Base-by-base conservation (phyloP, 2,888 invertebrate species). In the Apeira syringaria region DNA sequence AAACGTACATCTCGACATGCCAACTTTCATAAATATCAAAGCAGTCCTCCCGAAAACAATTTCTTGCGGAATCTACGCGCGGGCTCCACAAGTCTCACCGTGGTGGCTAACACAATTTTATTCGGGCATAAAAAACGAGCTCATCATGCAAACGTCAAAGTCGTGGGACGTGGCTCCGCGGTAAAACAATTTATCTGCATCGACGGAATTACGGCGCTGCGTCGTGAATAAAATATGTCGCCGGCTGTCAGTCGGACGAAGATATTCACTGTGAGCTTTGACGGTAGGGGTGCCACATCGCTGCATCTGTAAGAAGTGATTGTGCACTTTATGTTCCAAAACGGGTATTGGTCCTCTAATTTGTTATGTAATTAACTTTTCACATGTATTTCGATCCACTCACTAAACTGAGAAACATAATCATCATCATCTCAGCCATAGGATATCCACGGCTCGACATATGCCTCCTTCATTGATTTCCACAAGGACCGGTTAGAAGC, bases 111-210 rank as follows among this genome's bases (percentile, higher is more conserved):
- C 88, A 81, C 85, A 85, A 87, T 88, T 88, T 86, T 84, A 86
- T 85, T 85, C 81, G 79, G 74, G 86, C 87, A 87, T 89, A 89
- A 89, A 87, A 87, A 88, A 87, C 80, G 84, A 80, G 84, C 80
- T 88, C 88, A 89, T 88, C 88, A 89, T 86, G 86, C 87, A 87
- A 87, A 89, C 88, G 86, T 82, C 88, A 80, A 79, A 84, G 79
- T 75, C 79, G 67, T 73, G 79, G 76, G 80, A 86, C 87, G 85
- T 84, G 83, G 85, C 73, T 70, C 65, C 86, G 87, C 82, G 88
- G 84, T 88, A 86, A 89, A 89, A 89, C 88, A 88, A 88, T 89
- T 89, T 89, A 89, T 89, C 89, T 87, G 81, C 88, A 85, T 89
- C 88, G 89, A 88, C 86, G 86, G 86, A 75, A 83, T 87, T 87